Conservation (phyloP, 2,113 vertebrate genomes). For the Toxostoma redivivum region DNA sequence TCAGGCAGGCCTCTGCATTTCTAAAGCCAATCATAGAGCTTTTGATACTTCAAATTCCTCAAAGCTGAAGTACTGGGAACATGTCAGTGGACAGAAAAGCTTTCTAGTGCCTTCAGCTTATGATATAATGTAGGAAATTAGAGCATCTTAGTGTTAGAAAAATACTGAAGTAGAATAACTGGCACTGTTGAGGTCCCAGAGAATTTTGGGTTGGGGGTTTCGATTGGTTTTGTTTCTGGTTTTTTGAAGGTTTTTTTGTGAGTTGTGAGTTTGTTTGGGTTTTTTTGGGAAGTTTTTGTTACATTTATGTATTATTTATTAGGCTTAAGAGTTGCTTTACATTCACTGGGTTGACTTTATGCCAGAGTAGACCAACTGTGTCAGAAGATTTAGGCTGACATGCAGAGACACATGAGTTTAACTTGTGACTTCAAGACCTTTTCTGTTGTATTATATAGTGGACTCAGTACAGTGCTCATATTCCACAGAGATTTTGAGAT, state of each 20-base stretch:
- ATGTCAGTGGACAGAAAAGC: not conserved
- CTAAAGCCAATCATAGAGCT: not conserved
- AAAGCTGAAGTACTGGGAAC: not conserved
- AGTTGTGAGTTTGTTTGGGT: not conserved
- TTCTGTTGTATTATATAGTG: not conserved
- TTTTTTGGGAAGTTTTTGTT: fast-evolving
- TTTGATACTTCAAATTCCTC: not conserved
- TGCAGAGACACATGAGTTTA: not conserved
- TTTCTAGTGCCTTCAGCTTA: not conserved
- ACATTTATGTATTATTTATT: not conserved
- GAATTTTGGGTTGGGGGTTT: fast-evolving
- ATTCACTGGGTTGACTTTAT: not conserved
- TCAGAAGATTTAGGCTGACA: not conserved
- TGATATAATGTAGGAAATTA: not conserved
- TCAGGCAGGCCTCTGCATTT: not conserved
- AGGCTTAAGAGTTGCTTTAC: not conserved
- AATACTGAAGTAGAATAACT: not conserved
- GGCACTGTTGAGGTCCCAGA: not conserved
- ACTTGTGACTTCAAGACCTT: not conserved
- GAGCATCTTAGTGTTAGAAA: not conserved
- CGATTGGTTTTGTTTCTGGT: not conserved
- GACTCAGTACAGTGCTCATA: not conserved
- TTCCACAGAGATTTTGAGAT: not conserved
- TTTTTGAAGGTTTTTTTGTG: fast-evolving
- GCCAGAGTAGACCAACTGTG: not conserved